A percentile compares a stretch with the other conserved stretches of the same genome.
Conservation (phyloP, 2,113 vertebrate genomes). For the Bungarus multicinctus region DNA sequence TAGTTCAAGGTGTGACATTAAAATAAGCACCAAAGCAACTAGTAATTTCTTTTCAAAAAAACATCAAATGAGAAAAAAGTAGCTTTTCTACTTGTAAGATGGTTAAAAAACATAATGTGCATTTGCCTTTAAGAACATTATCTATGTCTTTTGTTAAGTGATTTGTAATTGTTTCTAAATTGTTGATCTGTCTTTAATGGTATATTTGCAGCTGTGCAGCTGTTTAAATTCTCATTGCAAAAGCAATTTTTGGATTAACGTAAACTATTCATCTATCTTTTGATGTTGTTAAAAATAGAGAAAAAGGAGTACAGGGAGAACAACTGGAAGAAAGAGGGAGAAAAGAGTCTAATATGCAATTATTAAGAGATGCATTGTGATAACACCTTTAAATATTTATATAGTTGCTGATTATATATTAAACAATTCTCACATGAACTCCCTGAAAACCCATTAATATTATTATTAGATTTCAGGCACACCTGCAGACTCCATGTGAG, state of each 20-base stretch:
- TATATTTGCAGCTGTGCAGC: conserved; percentile 46
- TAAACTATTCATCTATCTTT: conserved; percentile 50
- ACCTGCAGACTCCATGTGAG: background rate
- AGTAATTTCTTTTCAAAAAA: conserved; percentile 52
- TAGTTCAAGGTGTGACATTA: conserved; percentile 55
- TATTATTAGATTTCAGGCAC: conserved; percentile 2
- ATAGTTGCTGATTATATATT: conserved; percentile 28
- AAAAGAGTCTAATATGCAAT: conserved; percentile 40
- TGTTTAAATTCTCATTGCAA: conserved; percentile 55
- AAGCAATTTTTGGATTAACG: conserved; percentile 57
- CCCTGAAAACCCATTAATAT: background rate
- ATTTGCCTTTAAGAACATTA: conserved; percentile 60
- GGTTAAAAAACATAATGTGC: conserved; percentile 38
- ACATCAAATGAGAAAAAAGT: conserved; percentile 37
- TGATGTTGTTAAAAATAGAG: conserved; percentile 26
- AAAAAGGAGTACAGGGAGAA: conserved; percentile 10
- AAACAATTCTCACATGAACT: conserved; percentile 9
- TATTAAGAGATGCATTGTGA: conserved; percentile 39
- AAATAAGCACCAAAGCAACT: conserved; percentile 43
- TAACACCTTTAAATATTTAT: conserved; percentile 21
- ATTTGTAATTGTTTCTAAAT: conserved; percentile 62
- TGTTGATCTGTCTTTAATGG: conserved; percentile 59
- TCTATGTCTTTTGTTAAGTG: conserved; percentile 58
- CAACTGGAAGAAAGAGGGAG: background rate
- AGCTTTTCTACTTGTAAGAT: conserved; percentile 45